Base-by-base conservation (phyloP, 2,888 invertebrate species). In the Pogonocherus hispidulus region DNA sequence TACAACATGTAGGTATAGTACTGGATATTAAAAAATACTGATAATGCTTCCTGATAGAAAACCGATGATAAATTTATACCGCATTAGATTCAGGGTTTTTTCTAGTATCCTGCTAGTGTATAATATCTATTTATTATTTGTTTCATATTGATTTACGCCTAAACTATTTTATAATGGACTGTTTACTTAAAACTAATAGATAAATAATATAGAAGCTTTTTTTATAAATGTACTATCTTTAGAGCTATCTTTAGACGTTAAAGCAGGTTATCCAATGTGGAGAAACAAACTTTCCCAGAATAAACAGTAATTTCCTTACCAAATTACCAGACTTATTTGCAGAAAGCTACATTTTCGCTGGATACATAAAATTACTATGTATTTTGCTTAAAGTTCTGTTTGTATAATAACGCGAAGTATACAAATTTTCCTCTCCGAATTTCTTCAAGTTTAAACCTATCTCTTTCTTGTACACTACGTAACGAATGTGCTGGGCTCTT, bases 301-400 rank as follows among this genome's bases (percentile, higher is more conserved):
- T 83, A 85, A 85, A 85, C 85, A 85, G 82, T 83, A 85, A 85
- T 85, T 85, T 85, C 84, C 84, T 85, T 84, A 83, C 84, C 83
- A 85, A 85, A 85, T 85, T 85, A 84, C 83, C 80, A 83, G 83
- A 83, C 84, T 84, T 84, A 84, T 84, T 85, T 85, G 84, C 84
- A 80, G 82, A 83, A 83, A 84, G 83, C 83, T 81, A 82, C 82
- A 83, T 84, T 84, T 84, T 84, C 82, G 80, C 80, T 82, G 82
- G 81, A 83, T 84, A 84, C 84, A 84, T 84, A 84, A 84, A 84
- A 85, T 84, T 82, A 84, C 83, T 84, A 82, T 84, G 83, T 84
- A 83, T 83, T 84, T 83, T 82, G 81, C 83, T 82, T 81, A 80
- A 82, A 83, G 78, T 82, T 82, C 81, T 81, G 81, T 81, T 81